phyloP scores from a whole-genome alignment of 1,140 invertebrate genomes.

The Drosophila nasuta region DNA sequence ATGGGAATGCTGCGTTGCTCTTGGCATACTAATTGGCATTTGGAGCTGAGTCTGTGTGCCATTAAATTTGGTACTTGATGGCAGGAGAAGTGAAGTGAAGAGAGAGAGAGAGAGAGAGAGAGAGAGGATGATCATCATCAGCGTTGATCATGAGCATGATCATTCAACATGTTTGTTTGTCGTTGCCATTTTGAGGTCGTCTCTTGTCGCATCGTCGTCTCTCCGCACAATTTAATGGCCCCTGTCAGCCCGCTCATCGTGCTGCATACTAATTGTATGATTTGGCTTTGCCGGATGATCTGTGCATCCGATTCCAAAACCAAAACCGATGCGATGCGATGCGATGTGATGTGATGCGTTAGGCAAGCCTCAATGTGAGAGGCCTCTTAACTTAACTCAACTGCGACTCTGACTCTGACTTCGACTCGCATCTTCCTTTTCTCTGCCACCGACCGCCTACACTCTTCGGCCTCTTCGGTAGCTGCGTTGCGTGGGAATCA shows the following conservation, averaged over 20 bases:
- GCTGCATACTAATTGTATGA: constrained; percentile 68
- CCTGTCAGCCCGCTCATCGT: constrained; percentile 40
- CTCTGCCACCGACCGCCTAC: constrained; percentile 14
- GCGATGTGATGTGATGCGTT: constrained; percentile 54
- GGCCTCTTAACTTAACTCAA: too few species aligned
- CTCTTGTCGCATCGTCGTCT: constrained; percentile 37
- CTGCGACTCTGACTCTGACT: too few species aligned
- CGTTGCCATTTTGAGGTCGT: constrained; percentile 58
- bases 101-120: too few species aligned
- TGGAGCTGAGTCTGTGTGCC: constrained; percentile 55
- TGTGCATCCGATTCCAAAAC: constrained; percentile 65
- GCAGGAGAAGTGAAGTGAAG: neutral
- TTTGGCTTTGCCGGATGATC: constrained; percentile 41
- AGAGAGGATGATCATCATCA: constrained; percentile 11
- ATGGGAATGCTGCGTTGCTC: neutral
- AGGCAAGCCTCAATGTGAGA: constrained; percentile 19
- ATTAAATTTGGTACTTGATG: constrained; percentile 73
- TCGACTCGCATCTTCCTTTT: constrained; percentile 7
- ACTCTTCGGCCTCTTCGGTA: constrained; percentile 20
- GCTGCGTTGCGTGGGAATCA: constrained; percentile 64
- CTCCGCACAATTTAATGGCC: constrained; percentile 72
- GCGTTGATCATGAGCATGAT: constrained; percentile 21
- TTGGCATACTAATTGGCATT: constrained; percentile 64
- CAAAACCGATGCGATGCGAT: constrained; percentile 25
- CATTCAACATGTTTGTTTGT: constrained; percentile 33